Evolutionary conservation across 2,888 invertebrate species (phyloP).

Genomic region (Emmelina monodactyla): DNA sequence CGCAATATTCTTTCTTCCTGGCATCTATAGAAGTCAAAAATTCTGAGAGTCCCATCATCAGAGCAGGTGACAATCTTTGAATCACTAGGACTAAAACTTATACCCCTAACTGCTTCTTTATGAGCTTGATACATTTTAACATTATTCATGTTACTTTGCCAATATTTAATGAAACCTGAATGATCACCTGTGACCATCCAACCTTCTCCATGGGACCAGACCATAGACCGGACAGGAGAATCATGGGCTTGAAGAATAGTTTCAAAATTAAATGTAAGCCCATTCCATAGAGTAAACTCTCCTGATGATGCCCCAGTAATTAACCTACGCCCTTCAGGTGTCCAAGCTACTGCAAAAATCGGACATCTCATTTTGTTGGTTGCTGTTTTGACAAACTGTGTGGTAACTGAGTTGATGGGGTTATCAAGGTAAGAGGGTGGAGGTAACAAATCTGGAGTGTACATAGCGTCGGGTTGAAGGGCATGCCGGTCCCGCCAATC

Average conservation of each 20-base stretch:
- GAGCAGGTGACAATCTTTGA: slow-evolving; percentile 99
- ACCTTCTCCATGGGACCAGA: slow-evolving; percentile 98
- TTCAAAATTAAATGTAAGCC: slow-evolving; percentile 99
- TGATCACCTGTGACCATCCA: slow-evolving; percentile 99
- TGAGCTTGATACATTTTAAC: slow-evolving; percentile 99
- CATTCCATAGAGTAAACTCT: slow-evolving; percentile 99
- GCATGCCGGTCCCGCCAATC: slow-evolving; percentile 89
- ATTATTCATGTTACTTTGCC: slow-evolving; percentile 99
- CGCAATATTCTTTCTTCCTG: slow-evolving; percentile 93
- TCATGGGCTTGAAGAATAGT: slow-evolving; percentile 99
- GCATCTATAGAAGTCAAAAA: slow-evolving; percentile 98
- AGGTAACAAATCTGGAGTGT: slow-evolving; percentile 91
- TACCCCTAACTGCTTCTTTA: slow-evolving; percentile 98
- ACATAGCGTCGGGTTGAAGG: slow-evolving; percentile 94
- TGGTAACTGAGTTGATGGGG: slow-evolving; percentile 95
- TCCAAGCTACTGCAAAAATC: slow-evolving; percentile 99
- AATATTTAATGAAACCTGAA: slow-evolving; percentile 98
- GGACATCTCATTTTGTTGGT: slow-evolving; percentile 99
- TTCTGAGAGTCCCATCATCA: slow-evolving; percentile 97
- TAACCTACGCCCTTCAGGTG: slow-evolving; percentile 96
- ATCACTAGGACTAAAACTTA: slow-evolving; percentile 99
- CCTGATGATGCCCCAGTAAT: slow-evolving; percentile 99
- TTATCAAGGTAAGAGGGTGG: slow-evolving; percentile 94
- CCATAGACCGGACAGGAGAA: slow-evolving; percentile 98
- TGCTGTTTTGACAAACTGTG: slow-evolving; percentile 97